A percentile compares a stretch with the other conserved stretches of the same genome.
Evolutionary conservation across 2,113 vertebrate species (phyloP).

Genomic region (Stigmatopora nigra): DNA sequence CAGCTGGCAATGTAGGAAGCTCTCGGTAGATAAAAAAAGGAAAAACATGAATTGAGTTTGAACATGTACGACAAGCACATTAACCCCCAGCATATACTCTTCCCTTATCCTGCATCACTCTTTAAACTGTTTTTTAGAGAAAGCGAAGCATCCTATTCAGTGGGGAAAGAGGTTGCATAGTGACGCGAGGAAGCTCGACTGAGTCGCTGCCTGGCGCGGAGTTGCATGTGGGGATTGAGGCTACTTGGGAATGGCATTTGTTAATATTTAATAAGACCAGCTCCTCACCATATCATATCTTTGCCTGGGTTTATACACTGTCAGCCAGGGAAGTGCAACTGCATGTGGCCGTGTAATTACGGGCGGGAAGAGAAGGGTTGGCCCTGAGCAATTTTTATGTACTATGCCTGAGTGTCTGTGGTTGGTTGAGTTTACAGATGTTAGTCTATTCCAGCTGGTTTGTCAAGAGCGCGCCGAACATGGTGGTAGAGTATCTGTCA

Average conservation of each 20-base stretch:
- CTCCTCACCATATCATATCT: conserved; percentile 68
- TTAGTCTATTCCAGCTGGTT: conserved; percentile 36
- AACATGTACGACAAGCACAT: conserved; percentile 55
- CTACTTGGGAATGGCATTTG: conserved; percentile 67
- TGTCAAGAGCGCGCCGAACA: conserved; percentile 51
- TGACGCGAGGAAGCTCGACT: conserved; percentile 48
- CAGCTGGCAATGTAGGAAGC: conserved; percentile 35
- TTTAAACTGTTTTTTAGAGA: conserved; percentile 62
- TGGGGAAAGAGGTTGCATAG: conserved; percentile 57
- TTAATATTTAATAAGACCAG: conserved; percentile 73
- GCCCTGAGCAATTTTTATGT: conserved; percentile 36
- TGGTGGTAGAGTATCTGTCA: conserved; percentile 45
- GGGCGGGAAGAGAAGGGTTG: conserved; percentile 38
- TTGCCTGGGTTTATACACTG: conserved; percentile 59
- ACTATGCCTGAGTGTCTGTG: conserved; percentile 20
- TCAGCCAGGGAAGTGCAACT: conserved; percentile 55
- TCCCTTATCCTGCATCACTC: conserved; percentile 46
- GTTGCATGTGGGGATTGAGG: conserved; percentile 64
- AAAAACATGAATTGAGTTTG: conserved; percentile 32
- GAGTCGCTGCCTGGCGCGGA: conserved; percentile 55
- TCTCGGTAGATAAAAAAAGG: conserved; percentile 56
- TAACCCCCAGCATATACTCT: conserved; percentile 24
- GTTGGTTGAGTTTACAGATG: conserved; percentile 25
- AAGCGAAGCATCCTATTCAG: conserved; percentile 59
- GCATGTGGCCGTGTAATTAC: conserved; percentile 62